These are phyloP conservation scores for Drosophila arawakana DNA, from an alignment of 1,140 invertebrate genomes.

Conservation along the genomic window DNA sequence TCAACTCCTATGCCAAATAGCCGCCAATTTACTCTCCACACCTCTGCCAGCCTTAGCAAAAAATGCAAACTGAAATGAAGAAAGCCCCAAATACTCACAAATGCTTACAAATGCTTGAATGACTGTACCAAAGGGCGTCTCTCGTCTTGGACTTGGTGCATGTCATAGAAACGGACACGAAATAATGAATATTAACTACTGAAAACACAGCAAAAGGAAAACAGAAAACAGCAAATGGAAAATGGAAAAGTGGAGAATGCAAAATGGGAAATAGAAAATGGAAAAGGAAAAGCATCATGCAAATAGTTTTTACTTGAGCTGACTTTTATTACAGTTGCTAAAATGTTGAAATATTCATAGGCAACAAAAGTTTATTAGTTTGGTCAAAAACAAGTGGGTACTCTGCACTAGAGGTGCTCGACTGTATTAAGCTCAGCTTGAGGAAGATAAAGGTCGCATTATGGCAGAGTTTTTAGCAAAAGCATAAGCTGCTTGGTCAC, in stretches of 20 bases:
- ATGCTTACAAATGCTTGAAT: slow-evolving; percentile 56
- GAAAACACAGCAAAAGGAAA: slow-evolving; percentile 15
- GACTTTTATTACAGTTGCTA: not conserved
- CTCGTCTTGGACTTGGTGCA: slow-evolving; percentile 69
- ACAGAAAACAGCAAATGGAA: not conserved
- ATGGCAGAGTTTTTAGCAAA: too few relatives aligned
- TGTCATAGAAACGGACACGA: slow-evolving; percentile 57
- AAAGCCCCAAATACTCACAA: slow-evolving; percentile 47
- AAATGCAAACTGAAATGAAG: not conserved
- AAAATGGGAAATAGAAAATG: not conserved
- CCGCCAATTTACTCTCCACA: too few relatives aligned
- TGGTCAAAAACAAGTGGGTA: too few relatives aligned
- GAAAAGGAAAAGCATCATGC: slow-evolving; percentile 1
- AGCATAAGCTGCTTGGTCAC: too few relatives aligned
- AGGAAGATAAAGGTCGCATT: too few relatives aligned
- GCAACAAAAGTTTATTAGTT: not conserved
- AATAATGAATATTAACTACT: slow-evolving; percentile 71
- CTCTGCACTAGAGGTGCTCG: too few relatives aligned
- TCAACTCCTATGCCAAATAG: too few relatives aligned
- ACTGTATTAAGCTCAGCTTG: too few relatives aligned
- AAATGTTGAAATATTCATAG: slow-evolving; percentile 1
- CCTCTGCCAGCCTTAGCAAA: not conserved
- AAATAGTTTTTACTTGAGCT: slow-evolving; percentile 8
- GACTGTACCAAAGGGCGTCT: slow-evolving; percentile 35
- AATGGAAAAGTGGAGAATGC: slow-evolving; percentile 4